Conservation (phyloP, 2,113 vertebrate genomes). For the Xenotilapia longispinis region DNA sequence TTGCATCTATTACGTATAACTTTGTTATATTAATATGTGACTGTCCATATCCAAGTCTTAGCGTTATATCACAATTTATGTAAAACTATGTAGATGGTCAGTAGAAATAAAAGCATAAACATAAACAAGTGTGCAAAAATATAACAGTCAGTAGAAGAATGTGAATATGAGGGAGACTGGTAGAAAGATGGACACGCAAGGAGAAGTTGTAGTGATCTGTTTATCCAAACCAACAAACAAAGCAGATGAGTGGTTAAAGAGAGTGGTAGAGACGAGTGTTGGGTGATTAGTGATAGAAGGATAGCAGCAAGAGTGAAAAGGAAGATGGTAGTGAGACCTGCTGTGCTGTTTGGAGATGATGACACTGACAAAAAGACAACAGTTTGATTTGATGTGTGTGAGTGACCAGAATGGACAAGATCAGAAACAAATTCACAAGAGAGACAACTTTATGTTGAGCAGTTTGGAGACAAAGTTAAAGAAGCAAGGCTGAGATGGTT, state of each 20-base stretch:
- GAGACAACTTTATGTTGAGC: background rate
- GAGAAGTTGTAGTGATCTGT: background rate
- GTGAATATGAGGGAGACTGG: background rate
- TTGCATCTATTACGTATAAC: background rate
- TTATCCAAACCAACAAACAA: background rate
- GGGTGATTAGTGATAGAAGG: background rate
- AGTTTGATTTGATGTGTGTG: background rate
- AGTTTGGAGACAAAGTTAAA: background rate
- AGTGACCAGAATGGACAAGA: background rate
- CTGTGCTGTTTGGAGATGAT: background rate
- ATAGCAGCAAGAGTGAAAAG: background rate
- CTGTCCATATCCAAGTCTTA: background rate
- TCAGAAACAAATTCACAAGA: background rate
- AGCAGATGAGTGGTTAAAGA: background rate
- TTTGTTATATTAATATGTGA: background rate
- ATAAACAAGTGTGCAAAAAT: background rate
- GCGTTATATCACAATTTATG: background rate
- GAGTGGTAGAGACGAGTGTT: background rate
- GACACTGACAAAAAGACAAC: background rate
- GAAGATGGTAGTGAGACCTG: background rate
- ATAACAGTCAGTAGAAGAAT: background rate
- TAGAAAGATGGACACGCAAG: fast-evolving
- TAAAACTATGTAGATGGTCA: background rate
- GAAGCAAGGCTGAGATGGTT: background rate
- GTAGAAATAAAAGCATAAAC: background rate